Evolutionary conservation across 64 coral and sea anemone species (phyloP), one percentile per base, ranked within the genome.

Genomic region (Anthopleura sola): DNA sequence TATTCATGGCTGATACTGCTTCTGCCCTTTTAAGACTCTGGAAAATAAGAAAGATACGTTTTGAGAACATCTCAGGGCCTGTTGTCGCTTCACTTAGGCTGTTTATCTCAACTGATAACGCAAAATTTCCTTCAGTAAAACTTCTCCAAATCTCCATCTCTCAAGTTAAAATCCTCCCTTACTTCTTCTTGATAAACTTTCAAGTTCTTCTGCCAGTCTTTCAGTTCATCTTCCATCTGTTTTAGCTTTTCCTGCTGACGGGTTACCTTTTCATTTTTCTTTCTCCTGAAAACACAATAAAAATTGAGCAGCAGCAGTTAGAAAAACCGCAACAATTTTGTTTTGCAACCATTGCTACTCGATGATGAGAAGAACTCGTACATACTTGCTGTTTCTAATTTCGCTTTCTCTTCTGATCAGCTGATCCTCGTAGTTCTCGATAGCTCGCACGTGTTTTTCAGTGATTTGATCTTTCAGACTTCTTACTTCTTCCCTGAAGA

Each of bases 391-490:
- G 38, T 81, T 58, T 36, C 34, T 55, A n/a, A 91, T 49, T 48
- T 91, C 83, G n/a, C 85, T 86, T 3, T 91, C 89, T 71, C 78
- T 85, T 86, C 84, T 71, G 64, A 76, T 33, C 33, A 91, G 16
- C 40, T 86, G 83, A 32, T 85, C 78, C 60, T 91, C 83, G 57
- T 91, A 82, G 60, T 91, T 91, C 75, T 86, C 78, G 49, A 91
- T 49, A 7, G 89, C 89, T 80, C 54, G 46, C 54, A 78, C 83
- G 31, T 91, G 89, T 46, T 91, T 91, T 17, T 80, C 60, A 21
- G 89, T 78, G 17, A 91, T 85, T 81, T 86, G 74, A 80, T 81
- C 60, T 34, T 86, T 56, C 48, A 91, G 60, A 47, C 38, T 91
- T n/a, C 64, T 36, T 55, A 81, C 78, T 28, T 86, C 89, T 80